Percentiles rank a stretch among this genome's conserved stretches.
phyloP scores from a whole-genome alignment of 2,888 invertebrate genomes.

The Pogonocherus hispidulus region DNA sequence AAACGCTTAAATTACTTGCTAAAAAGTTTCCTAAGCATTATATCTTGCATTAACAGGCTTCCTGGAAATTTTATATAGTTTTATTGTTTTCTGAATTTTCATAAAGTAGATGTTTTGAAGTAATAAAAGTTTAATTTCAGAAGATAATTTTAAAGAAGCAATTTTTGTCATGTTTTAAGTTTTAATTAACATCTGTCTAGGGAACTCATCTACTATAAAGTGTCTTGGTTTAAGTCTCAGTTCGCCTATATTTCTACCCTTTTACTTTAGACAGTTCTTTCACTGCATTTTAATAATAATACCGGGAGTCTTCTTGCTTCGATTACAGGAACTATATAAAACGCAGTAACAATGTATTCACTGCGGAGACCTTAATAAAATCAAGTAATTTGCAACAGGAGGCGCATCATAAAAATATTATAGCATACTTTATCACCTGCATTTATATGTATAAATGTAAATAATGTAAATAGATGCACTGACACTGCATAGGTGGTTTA shows the following conservation, averaged over 20 bases:
- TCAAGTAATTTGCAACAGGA: neutral
- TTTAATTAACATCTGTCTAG: constrained; percentile 65
- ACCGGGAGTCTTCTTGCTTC: neutral
- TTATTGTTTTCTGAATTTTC: constrained; percentile 42
- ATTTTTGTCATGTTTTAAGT: constrained; percentile 65
- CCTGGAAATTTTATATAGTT: constrained; percentile 25
- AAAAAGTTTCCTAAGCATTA: constrained; percentile 14
- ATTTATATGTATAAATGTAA: neutral
- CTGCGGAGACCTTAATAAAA: neutral
- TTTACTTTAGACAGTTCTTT: constrained; percentile 60
- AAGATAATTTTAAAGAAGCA: constrained; percentile 61
- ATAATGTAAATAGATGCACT: neutral
- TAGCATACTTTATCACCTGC: neutral
- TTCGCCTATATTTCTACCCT: constrained; percentile 63
- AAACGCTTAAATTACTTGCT: too few species aligned
- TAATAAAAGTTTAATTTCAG: constrained; percentile 62
- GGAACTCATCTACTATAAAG: constrained; percentile 59
- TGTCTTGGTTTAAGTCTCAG: constrained; percentile 64
- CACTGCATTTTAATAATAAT: constrained; percentile 51
- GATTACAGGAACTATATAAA: neutral
- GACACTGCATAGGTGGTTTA: too few species aligned
- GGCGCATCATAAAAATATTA: constrained; percentile 4
- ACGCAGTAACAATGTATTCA: constrained; percentile 1
- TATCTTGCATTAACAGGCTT: constrained; percentile 21
- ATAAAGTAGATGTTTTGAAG: constrained; percentile 47